These are phyloP conservation scores for Scaptomyza hsui DNA, from an alignment of 1,140 invertebrate species.

Conservation along the genomic window DNA sequence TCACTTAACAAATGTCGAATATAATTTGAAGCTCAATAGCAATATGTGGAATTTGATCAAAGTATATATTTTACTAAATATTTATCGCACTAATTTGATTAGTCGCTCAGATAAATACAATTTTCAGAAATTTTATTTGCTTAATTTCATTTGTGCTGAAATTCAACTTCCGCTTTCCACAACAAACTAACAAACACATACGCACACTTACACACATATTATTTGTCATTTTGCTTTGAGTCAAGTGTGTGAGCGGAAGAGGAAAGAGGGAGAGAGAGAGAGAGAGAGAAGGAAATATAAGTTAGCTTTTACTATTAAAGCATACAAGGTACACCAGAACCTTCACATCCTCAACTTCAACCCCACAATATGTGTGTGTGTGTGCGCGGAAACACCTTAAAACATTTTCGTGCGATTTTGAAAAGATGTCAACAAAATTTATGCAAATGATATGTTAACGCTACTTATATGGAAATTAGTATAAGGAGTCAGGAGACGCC, in stretches of 20 bases:
- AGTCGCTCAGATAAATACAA: conserved; percentile 6
- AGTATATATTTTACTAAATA: conserved; percentile 20
- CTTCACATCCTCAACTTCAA: conserved; percentile 27
- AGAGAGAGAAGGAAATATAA: background rate
- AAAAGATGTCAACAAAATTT: conserved; percentile 83
- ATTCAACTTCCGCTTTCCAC: conserved; percentile 31
- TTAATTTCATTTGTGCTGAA: conserved; percentile 30
- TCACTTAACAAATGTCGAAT: background rate
- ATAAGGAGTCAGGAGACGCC: conserved; percentile 79
- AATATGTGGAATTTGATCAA: conserved; percentile 2
- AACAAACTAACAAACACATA: conserved; percentile 27
- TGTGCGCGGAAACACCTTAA: conserved; percentile 66
- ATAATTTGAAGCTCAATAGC: conserved; percentile 1
- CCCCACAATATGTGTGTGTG: conserved; percentile 43
- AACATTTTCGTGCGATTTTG: conserved; percentile 82
- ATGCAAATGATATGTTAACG: conserved; percentile 83
- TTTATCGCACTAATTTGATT: conserved; percentile 22
- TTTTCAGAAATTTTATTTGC: conserved; percentile 28
- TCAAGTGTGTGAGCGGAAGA: background rate
- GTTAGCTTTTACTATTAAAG: conserved; percentile 25
- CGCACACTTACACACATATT: conserved; percentile 16
- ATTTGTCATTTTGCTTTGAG: conserved; percentile 40
- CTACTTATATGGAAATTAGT: conserved; percentile 83
- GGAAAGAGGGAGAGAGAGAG: conserved; percentile 1
- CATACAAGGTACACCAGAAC: conserved; percentile 10